Conservation (phyloP, 2,113 vertebrate genomes). For the Eulemur rufifrons region DNA sequence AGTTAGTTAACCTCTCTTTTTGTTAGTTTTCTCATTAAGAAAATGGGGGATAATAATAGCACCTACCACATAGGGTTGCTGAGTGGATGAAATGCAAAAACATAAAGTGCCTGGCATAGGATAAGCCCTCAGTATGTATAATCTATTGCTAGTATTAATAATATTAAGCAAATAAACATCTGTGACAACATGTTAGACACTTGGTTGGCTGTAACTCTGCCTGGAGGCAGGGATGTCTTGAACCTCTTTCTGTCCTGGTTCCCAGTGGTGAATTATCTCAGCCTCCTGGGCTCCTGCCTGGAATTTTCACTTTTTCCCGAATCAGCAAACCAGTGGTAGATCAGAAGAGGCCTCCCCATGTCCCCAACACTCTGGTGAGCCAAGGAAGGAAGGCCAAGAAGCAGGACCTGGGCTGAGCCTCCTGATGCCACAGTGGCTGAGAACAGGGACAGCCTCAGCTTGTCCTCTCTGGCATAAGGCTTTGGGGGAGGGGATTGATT, state of each 20-base stretch:
- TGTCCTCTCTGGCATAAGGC: not conserved
- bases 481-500: not conserved
- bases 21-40: not conserved
- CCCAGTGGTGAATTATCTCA: not conserved
- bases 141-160: not conserved
- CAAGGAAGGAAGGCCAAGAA: not conserved
- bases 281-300: slow-evolving; percentile 24
- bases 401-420: not conserved
- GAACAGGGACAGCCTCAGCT: not conserved
- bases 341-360: not conserved
- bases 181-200: not conserved
- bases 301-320: not conserved
- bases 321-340: not conserved
- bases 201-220: not conserved
- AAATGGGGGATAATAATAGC: not conserved
- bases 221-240: slow-evolving; percentile 43
- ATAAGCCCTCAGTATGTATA: not conserved
- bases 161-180: slow-evolving; percentile 14
- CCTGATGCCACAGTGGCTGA: not conserved
- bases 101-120: not conserved
- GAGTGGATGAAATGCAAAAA: not conserved
- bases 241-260: not conserved
- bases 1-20: not conserved
- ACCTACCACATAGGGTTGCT: not conserved
- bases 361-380: not conserved